Evolutionary conservation across 1,140 invertebrate species (phyloP), one percentile per base, ranked within the genome.

Genomic region (Sipha flava): DNA sequence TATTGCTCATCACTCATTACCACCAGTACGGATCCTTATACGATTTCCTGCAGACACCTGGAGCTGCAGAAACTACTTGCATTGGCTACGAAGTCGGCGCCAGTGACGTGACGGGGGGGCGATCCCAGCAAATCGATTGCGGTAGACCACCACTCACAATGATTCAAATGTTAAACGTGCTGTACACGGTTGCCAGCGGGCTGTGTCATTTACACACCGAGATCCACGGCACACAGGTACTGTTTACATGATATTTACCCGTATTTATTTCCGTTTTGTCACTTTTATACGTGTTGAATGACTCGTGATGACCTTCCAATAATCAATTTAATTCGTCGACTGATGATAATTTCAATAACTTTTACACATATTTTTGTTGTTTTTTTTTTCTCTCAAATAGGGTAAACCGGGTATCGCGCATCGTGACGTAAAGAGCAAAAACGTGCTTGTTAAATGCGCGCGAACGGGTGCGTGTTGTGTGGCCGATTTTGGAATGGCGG

Each of bases 201-300:
- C 84, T 98, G n/a, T 90, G 95, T n/a, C 95, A 97, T 87, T 87
- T 98, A 23, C 96, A 98, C 84, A 95, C 93, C 0, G 95, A 97
- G 87, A 97, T 98, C 84, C 91, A 94, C 83, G 96, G 95, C 29
- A 96, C 94, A 5, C 87, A 92, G 49, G 68, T 75, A 73, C 6
- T 57, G 3, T 29, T 47, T 12, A 23, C 23, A 7, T 1, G 31
- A 43, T 72, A 43, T 26, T 72, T n/a, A n/a, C n/a, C n/a, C n/a
- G n/a, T n/a, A 21, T 16, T 72, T 18, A 37, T 37, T 26, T 9
- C n/a, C n/a, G n/a, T n/a, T n/a, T n/a, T n/a, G n/a, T n/a, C n/a
- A n/a, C n/a, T n/a, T n/a, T n/a, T n/a, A n/a, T n/a, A n/a, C n/a
- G n/a, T n/a, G n/a, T n/a, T n/a, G n/a, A n/a, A n/a, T n/a, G n/a